Evolutionary conservation across 2,113 vertebrate genomes (phyloP).

Genomic region (Pungitius pungitius): DNA sequence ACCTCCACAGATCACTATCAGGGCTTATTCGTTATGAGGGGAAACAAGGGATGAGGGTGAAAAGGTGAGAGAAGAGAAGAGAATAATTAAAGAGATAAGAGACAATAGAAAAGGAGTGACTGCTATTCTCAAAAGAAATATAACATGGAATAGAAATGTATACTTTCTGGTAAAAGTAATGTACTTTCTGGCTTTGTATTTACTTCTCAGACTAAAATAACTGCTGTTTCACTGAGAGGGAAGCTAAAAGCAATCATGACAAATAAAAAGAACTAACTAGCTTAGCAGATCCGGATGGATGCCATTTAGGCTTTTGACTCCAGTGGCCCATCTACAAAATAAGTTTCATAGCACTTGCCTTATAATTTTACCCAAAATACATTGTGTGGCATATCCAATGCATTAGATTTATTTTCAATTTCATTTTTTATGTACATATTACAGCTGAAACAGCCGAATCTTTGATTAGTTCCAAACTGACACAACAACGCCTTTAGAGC

Average conservation of each 20-base stretch:
- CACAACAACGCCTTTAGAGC: constrained; percentile 31
- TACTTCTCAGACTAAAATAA: neutral
- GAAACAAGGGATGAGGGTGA: constrained; percentile 12
- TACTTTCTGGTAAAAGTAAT: neutral
- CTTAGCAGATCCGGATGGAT: neutral
- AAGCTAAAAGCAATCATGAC: neutral
- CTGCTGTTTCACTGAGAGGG: neutral
- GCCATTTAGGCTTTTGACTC: neutral
- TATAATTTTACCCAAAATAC: constrained; percentile 15
- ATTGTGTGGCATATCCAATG: constrained; percentile 17
- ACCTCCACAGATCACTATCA: constrained; percentile 23
- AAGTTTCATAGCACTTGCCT: neutral
- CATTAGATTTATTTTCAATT: constrained; percentile 28
- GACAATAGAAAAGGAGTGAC: neutral
- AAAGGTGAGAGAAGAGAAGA: constrained; percentile 22
- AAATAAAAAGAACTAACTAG: neutral
- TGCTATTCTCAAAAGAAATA: neutral
- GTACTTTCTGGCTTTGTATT: neutral
- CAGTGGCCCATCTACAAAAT: neutral
- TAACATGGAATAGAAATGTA: neutral
- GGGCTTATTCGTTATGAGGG: constrained; percentile 31
- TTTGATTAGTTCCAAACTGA: constrained; percentile 20
- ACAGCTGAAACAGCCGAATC: constrained; percentile 15
- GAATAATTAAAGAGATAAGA: constrained; percentile 6
- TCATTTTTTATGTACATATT: constrained; percentile 21